Conservation (phyloP, 2,888 invertebrate species). For the Charanyca ferruginea region DNA sequence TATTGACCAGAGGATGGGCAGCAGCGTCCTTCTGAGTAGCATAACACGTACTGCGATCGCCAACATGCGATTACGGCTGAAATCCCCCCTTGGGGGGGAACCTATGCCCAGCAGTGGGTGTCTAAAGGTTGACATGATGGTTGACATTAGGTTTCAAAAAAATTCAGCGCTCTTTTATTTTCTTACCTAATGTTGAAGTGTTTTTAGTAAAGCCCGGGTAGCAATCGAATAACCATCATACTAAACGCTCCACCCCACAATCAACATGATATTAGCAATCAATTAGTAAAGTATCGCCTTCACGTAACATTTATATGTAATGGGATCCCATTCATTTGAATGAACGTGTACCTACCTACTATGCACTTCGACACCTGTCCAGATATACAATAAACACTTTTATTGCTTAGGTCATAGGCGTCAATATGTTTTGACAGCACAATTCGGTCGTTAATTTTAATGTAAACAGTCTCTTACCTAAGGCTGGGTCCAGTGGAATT, state of each 20-base stretch:
- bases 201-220: too few relatives aligned
- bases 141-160: too few relatives aligned
- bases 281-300: slow-evolving; percentile 62
- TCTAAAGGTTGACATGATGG: too few relatives aligned
- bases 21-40: too few relatives aligned
- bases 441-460: slow-evolving; percentile 67
- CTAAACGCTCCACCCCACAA: slow-evolving; percentile 12
- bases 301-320: slow-evolving; percentile 61
- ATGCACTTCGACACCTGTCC: slow-evolving; percentile 33
- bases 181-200: too few relatives aligned
- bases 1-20: too few relatives aligned
- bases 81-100: too few relatives aligned
- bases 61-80: too few relatives aligned
- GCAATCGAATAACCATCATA: neutral
- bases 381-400: slow-evolving; percentile 47
- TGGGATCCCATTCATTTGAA: slow-evolving; percentile 63
- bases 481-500: slow-evolving; percentile 62
- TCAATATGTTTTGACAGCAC: slow-evolving; percentile 53
- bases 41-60: too few relatives aligned
- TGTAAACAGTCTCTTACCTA: slow-evolving; percentile 70
- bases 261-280: slow-evolving; percentile 38
- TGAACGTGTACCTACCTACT: slow-evolving; percentile 33
- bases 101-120: too few relatives aligned
- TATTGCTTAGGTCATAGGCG: slow-evolving; percentile 48
- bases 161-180: too few relatives aligned